phyloP scores from a whole-genome alignment of 2,797 vertebrate genomes.

The Ceryle rudis region DNA sequence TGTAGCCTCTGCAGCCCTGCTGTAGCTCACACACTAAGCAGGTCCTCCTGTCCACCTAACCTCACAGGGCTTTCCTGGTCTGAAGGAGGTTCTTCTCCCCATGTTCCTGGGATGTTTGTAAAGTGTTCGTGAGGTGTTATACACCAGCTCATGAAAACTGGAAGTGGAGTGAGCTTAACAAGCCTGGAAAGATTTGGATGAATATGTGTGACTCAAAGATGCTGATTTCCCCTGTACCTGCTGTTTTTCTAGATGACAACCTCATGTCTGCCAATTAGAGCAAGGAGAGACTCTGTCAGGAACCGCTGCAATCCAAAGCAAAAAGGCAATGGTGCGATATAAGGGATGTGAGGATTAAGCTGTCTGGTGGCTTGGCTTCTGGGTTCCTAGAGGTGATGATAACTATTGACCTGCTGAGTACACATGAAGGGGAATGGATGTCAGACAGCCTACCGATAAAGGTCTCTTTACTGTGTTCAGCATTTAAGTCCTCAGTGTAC shows the following conservation, averaged over 20 bases:
- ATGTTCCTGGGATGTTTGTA: not conserved
- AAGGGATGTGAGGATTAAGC: not conserved
- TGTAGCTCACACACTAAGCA: not conserved
- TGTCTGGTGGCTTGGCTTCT: not conserved
- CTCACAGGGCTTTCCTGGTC: not conserved
- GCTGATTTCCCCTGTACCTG: not conserved
- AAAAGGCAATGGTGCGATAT: not conserved
- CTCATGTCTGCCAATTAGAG: not conserved
- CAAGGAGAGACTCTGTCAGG: not conserved
- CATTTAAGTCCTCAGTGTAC: not conserved
- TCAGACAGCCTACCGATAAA: not conserved
- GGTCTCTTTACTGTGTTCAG: not conserved
- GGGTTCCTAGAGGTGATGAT: not conserved
- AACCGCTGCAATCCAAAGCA: not conserved
- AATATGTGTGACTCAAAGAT: not conserved
- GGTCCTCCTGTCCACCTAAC: not conserved
- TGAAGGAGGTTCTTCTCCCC: not conserved
- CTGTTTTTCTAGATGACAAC: not conserved
- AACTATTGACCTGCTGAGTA: not conserved
- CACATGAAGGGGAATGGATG: not conserved
- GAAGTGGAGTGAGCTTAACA: not conserved
- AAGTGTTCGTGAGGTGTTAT: not conserved
- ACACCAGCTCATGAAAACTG: not conserved
- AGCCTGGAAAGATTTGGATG: not conserved
- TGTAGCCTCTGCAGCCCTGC: slow-evolving; percentile 30